Evolutionary conservation across 64 coral and sea anemone species (phyloP), one percentile per base, ranked within the genome.

Genomic region (Cladopsammia gracilis): DNA sequence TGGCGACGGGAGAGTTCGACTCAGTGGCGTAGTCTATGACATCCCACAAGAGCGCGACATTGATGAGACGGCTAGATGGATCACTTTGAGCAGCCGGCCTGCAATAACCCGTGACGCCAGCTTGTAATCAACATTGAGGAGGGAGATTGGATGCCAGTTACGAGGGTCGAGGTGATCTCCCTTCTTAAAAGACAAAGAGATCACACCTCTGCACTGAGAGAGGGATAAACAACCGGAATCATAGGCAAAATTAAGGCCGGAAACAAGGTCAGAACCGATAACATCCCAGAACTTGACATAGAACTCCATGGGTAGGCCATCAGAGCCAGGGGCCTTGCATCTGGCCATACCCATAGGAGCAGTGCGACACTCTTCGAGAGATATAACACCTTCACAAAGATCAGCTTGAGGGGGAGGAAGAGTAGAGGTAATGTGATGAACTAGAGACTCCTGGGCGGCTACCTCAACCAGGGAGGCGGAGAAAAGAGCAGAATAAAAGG

Each of bases 61-160:
- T 92, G 0, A 86, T 92, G 14, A 2, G 3, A 71, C 52, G 2
- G 82, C 89, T 0, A 66, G n/a, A 20, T 79, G 57, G 8, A 91
- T 70, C 0, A 91, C 89, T 9, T 69, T 67, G 3, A 80, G 52
- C 4, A 87, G 20, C 0, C 84, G 9, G 0, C 52, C 50, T 18
- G 84, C 84, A 25, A 87, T 14, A 0, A 45, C 45, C 3, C 53
- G 65, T 10, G 85, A 10, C 0, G 56, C 79, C 0, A 92, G 26
- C 44, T 92, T 92, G 2, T 92, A 92, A 20, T 92, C 80, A 0
- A 92, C 70, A 51, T 92, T 86, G 0, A 92, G n/a, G 13, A 92
- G 34, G 0, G 90, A 86, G 6, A 92, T 92, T 0, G 80, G 80
- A 9, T 79, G 79, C 90, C 90, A 92, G 56, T 92, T 92, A 0